Evolutionary conservation across 2,113 vertebrate genomes (phyloP).

Genomic region (Mobula birostris): DNA sequence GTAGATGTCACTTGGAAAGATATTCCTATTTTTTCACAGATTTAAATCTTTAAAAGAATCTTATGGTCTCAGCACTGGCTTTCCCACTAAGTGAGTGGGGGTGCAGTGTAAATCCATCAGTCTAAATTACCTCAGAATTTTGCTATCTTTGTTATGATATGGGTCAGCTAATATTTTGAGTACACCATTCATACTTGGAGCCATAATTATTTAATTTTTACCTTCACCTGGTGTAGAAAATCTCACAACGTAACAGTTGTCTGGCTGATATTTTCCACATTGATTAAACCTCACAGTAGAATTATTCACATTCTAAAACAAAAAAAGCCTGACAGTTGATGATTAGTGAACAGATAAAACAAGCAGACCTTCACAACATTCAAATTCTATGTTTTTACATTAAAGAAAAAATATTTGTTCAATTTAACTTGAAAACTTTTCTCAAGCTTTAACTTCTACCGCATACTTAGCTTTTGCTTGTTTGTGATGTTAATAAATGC

Average conservation of each 20-base stretch:
- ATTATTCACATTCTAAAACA: neutral
- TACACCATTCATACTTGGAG: neutral
- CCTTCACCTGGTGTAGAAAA: neutral
- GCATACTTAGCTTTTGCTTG: neutral
- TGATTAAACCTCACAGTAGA: neutral
- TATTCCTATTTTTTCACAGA: neutral
- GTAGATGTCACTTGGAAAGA: neutral
- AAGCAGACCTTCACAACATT: neutral
- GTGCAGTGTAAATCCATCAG: neutral
- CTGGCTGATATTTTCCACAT: neutral
- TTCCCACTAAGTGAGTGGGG: neutral
- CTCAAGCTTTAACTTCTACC: neutral
- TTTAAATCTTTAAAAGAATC: neutral
- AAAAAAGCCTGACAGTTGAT: neutral
- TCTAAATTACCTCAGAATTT: neutral
- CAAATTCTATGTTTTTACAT: neutral
- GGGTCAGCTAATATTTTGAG: neutral
- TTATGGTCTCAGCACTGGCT: neutral
- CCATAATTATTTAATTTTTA: neutral
- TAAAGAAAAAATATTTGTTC: neutral
- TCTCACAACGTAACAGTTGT: neutral
- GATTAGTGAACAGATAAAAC: neutral
- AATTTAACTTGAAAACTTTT: neutral
- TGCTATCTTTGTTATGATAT: neutral
- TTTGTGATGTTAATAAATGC: neutral